A percentile compares a stretch with the other conserved stretches of the same genome.
Evolutionary conservation across 2,797 vertebrate genomes (phyloP).

Genomic region (Channallabes apus): DNA sequence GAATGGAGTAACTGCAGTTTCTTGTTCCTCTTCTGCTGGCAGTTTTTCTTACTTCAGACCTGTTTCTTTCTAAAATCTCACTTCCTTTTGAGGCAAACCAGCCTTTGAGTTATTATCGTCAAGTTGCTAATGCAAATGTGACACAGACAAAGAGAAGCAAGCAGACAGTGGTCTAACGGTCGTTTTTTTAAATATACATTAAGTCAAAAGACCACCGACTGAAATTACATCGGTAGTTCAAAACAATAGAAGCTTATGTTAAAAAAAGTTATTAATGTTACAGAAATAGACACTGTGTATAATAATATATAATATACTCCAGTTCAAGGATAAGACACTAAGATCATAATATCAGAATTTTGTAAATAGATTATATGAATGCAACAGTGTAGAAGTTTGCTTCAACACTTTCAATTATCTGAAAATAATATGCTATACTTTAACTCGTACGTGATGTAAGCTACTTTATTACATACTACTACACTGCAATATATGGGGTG

Average conservation of each 20-base stretch:
- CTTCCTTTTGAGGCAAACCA: slow-evolving; percentile 38
- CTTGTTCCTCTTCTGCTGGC: slow-evolving; percentile 44
- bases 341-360: neutral
- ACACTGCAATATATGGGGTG: neutral
- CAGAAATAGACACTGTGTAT: neutral
- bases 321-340: neutral
- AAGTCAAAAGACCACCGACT: slow-evolving; percentile 30
- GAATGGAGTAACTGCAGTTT: slow-evolving; percentile 40
- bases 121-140: slow-evolving; percentile 40
- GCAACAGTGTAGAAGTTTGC: neutral
- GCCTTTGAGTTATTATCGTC: slow-evolving; percentile 16
- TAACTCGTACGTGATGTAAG: neutral
- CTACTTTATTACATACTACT: neutral
- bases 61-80: slow-evolving; percentile 44
- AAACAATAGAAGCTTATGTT: neutral
- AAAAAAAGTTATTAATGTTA: neutral
- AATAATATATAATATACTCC: neutral
- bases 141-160: slow-evolving; percentile 26
- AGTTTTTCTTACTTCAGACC: slow-evolving; percentile 46
- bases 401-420: slow-evolving; percentile 1
- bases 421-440: neutral
- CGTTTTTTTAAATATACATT: neutral
- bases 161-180: slow-evolving; percentile 34
- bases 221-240: neutral
- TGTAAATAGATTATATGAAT: neutral